phyloP scores from a whole-genome alignment of 1,140 invertebrate genomes.

The Ericerus pela region DNA sequence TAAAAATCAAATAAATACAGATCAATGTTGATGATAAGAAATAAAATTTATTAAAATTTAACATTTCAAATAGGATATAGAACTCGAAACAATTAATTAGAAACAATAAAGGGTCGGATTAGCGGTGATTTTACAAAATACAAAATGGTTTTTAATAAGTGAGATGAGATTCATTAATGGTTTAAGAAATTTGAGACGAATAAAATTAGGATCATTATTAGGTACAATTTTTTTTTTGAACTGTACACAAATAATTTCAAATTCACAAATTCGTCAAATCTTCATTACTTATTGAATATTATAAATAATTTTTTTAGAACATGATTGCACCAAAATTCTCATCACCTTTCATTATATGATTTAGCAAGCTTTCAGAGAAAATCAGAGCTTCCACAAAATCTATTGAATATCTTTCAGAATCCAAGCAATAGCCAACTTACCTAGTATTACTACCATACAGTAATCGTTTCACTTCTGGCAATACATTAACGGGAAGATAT shows the following conservation, averaged over 20 bases:
- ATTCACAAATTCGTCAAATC: not conserved
- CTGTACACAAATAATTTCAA: too few relatives aligned
- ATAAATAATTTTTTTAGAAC: not conserved
- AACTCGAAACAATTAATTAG: not conserved
- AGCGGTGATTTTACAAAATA: too few relatives aligned
- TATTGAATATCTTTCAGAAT: not conserved
- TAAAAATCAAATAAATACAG: not conserved
- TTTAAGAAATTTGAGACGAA: too few relatives aligned
- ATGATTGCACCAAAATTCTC: not conserved
- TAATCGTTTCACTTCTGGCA: slow-evolving; percentile 17
- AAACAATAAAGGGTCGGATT: too few relatives aligned
- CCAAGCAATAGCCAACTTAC: slow-evolving; percentile 16
- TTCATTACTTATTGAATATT: not conserved
- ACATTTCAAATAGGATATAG: not conserved
- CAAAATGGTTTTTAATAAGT: not conserved
- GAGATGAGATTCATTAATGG: not conserved
- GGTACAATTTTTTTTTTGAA: too few relatives aligned
- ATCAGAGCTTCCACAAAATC: not conserved
- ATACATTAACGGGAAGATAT: slow-evolving; percentile 17
- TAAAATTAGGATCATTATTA: too few relatives aligned
- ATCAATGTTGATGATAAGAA: not conserved
- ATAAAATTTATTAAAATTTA: not conserved
- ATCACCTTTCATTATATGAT: not conserved
- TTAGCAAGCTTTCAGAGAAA: not conserved
- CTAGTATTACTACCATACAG: slow-evolving; percentile 20